Base-by-base conservation (phyloP, 2,797 vertebrate species). In the Selene dorsalis region DNA sequence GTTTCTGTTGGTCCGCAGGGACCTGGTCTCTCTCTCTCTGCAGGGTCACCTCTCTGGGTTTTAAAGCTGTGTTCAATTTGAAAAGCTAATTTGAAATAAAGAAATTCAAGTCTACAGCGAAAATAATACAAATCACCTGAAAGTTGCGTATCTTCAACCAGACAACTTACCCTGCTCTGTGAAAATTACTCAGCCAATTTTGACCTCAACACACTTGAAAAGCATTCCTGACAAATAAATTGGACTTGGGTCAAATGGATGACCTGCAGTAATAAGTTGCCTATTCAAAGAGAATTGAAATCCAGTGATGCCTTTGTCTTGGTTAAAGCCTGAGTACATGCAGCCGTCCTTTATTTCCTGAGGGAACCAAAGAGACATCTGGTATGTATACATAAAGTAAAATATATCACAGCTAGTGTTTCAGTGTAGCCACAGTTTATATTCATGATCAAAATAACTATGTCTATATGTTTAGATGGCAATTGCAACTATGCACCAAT, bases 201-300 rank as follows among this genome's bases (percentile, higher is more conserved):
- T 18, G n/a, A 63, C 68, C 77, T 83, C 22, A 77, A 85, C 73
- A 63, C 48, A 45, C 50, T 61, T 1, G 12, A 77, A 79, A 80
- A 63, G 60, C 57, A 26, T 70, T 82, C 63, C 79, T 68, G 69
- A 83, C 78, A 84, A 85, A 86, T 72, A 66, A 85, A 86, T 77
- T 69, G 39, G 79, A 85, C 83, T 67, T 50, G 59, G 90, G 86
- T 89, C 87, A 71, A 43, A 79, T 62, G 28, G 69, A 72, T 65
- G 86, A 89, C 89, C 84, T 71, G 39, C 14, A 32, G 83, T 88
- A 86, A 92, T 90, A 86, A 88, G 77, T 87, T 32, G 67, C 61
- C 84, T 48, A 68, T 88, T 92, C 80, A 85, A 61, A 78, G 55
- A 66, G 61, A 82, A 85, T 62, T 77, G 73, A 78, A 84, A 84